Evolutionary conservation across 2,888 invertebrate genomes (phyloP), one percentile per base, ranked within the genome.

Genomic region (Drosophila leonis): DNA sequence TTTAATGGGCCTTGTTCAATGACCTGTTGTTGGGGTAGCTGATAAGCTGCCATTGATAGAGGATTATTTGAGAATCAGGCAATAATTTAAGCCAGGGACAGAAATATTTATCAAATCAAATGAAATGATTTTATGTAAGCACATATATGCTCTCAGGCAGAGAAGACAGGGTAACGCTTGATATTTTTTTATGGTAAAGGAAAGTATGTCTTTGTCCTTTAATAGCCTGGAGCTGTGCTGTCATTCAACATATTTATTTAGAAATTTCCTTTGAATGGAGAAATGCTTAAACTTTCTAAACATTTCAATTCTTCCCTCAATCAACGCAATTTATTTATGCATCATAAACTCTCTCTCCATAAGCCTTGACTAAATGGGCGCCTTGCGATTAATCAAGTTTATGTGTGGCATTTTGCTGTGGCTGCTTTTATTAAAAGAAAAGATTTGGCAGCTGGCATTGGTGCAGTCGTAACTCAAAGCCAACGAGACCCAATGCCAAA

Each of bases 381-480:
- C 52, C 27, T 35, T n/a, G 64, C 66, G 65, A 62, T 68, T 72
- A 65, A 75, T 71, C 46, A 65, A 49, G 44, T 52, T 42, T 62
- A 48, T 57, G 71, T 52, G 42, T 33, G 54, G 57, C 39, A n/a
- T 39, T 51, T 60, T 12, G 15, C 29, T 37, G 42, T 60, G 44
- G 60, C 37, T 41, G 59, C 70, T 35, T 71, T 67, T 65, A 68
- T 63, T 65, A 68, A 75, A 79, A 75, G 52, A 13, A 10, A 18
- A 48, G 9, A 31, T 48, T 48, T 24, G 37, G 37, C 61, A 61
- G 49, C 55, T 49, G 67, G 52, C 56, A 71, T 61, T 31, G 41
- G 20, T 18, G n/a, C 46, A 54, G 48, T 49, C 66, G 55, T 71
- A 60, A 33, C 20, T 60, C 64, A 65, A 65, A 61, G 65, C 9